phyloP scores from a whole-genome alignment of 2,888 invertebrate species.

The Xylota segnis region DNA sequence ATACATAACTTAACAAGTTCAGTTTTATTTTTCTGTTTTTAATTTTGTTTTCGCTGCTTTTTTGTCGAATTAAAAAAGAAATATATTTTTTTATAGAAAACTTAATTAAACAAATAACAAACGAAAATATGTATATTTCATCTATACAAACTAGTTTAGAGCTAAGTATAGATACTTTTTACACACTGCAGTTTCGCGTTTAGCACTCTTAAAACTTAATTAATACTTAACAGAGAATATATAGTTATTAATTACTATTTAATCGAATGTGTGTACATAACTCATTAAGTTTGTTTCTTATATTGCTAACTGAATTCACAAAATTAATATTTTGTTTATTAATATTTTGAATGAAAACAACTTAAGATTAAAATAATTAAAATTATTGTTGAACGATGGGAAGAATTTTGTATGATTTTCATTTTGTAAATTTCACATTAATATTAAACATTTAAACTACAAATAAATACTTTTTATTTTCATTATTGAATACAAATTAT shows the following conservation, averaged over 20 bases:
- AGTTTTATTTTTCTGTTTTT: conserved; percentile 15
- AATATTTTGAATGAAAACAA: conserved; percentile 39
- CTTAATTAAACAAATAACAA: conserved; percentile 37
- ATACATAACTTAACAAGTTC: conserved; percentile 24
- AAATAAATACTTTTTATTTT: conserved; percentile 70
- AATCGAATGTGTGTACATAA: conserved; percentile 69
- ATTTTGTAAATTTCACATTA: conserved; percentile 51
- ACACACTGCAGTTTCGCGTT: conserved; percentile 3
- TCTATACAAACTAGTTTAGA: conserved; percentile 19
- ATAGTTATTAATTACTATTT: conserved; percentile 53
- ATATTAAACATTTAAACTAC: conserved; percentile 61
- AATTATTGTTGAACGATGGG: conserved; percentile 75
- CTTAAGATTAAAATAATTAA: conserved; percentile 57
- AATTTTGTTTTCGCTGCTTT: conserved; percentile 6
- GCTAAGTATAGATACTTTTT: conserved; percentile 51
- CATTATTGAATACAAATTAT: conserved; percentile 59
- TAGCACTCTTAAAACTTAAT: conserved; percentile 60
- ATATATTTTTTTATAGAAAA: conserved; percentile 24
- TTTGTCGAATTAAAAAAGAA: conserved; percentile 2
- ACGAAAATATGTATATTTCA: not conserved
- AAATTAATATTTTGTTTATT: conserved; percentile 14
- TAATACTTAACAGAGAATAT: conserved; percentile 72
- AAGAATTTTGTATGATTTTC: conserved; percentile 74
- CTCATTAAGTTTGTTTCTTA: conserved; percentile 66
- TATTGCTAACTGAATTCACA: conserved; percentile 58